Evolutionary conservation across 2,113 vertebrate species (phyloP), one percentile per base, ranked within the genome.

Genomic region (Boulengeromyrus knoepffleri): DNA sequence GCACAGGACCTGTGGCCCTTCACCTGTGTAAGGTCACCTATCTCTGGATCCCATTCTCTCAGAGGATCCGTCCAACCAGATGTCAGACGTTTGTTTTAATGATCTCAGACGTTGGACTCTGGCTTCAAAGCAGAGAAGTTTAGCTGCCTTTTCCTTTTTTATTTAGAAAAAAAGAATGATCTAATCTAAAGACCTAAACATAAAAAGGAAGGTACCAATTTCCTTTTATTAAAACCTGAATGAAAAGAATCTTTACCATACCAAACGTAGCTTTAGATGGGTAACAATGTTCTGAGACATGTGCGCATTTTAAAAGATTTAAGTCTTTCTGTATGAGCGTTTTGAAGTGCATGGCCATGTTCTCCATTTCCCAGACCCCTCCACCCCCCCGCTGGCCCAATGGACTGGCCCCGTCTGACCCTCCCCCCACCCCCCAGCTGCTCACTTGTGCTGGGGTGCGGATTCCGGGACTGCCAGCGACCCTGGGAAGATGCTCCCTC

Each of bases 401-500:
- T 83, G 77, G 36, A 39, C 77, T 83, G 77, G 77, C 31, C 77
- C 84, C n/a, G 36, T n/a, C 8, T 56, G 86, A 58, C 49, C n/a
- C 84, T 10, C 47, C 50, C 52, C 46, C 24, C 27, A 31, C 27
- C 19, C 84, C 27, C 52, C 31, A 66, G 53, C 53, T 88, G 52
- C 36, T 49, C 24, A 24, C 21, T 21, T 85, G 83, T 85, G 46
- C 42, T 46, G 31, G 36, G 7, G 7, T 24, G 21, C 19, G 2
- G 53, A 5, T n/a, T 88, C 53, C 49, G 31, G 50, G 85, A 50
- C 85, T 87, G 27, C 36, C 19, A 42, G 39, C 52, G 53, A 46
- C 87, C 86, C 86, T 88, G 49, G 86, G 86, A 56, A 47, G 86
- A 87, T 53, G 17, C 36, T 88, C 52, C 31, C 87, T 66, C 85